A percentile compares a stretch with the other conserved stretches of the same genome.
phyloP scores from a whole-genome alignment of 1,140 invertebrate species.

The Carcinoscorpius rotundicauda region DNA sequence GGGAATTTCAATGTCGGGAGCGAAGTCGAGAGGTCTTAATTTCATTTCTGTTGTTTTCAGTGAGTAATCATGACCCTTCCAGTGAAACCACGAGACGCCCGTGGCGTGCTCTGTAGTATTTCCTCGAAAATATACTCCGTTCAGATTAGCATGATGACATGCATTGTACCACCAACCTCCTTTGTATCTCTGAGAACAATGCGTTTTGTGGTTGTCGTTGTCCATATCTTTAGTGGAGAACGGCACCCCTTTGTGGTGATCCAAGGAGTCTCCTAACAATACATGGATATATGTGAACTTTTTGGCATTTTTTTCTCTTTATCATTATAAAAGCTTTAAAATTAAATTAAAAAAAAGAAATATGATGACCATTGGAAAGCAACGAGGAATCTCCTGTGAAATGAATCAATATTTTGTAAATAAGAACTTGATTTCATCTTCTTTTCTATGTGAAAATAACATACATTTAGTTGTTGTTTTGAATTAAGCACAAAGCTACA shows the following conservation, averaged over 20 bases:
- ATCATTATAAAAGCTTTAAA: no score
- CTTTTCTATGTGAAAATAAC: no score
- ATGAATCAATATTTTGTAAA: no score
- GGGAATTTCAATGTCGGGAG: no score
- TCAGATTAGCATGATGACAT: constrained; percentile 32
- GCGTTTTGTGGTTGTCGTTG: constrained; percentile 1
- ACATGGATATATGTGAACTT: no score
- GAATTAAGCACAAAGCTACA: no score
- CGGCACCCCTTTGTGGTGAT: not conserved
- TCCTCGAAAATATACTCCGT: constrained; percentile 23
- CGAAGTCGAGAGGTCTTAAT: not conserved
- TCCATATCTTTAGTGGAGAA: constrained; percentile 6
- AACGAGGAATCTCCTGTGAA: no score
- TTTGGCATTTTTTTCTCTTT: no score
- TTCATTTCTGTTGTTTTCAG: constrained; percentile 1
- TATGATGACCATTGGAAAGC: no score
- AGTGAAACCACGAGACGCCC: not conserved
- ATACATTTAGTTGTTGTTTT: no score
- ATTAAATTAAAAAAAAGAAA: no score
- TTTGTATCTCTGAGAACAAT: constrained; percentile 23
- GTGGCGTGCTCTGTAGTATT: not conserved
- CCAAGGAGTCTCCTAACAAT: constrained; percentile 1
- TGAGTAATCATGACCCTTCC: not conserved
- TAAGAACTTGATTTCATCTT: no score
- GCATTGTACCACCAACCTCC: constrained; percentile 35